phyloP scores from a whole-genome alignment of 2,113 vertebrate genomes.

The Dipodomys ordii region DNA sequence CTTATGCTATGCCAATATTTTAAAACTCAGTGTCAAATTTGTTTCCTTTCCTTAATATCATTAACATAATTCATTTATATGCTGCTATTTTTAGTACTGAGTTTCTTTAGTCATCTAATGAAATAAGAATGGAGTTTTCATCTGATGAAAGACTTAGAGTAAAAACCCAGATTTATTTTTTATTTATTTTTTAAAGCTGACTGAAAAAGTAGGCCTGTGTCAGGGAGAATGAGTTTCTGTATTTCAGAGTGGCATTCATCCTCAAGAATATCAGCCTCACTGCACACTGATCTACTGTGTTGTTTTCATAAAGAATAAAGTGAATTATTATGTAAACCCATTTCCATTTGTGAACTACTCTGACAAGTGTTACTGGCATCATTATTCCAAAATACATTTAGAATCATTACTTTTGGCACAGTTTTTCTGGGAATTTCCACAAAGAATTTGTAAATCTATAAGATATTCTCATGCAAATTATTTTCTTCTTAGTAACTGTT shows the following conservation, averaged over 20 bases:
- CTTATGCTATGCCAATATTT: background rate
- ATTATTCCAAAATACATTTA: constrained; percentile 73
- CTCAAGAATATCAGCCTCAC: constrained; percentile 21
- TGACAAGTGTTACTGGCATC: constrained; percentile 67
- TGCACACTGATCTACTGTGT: constrained; percentile 49
- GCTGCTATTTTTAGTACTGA: background rate
- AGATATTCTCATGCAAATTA: background rate
- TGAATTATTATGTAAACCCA: constrained; percentile 43
- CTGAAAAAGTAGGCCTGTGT: background rate
- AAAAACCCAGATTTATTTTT: background rate
- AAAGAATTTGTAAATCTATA: constrained; percentile 28
- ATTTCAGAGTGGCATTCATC: constrained; percentile 40
- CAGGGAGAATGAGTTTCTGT: background rate
- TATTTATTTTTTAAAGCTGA: background rate
- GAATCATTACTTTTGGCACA: constrained; percentile 34
- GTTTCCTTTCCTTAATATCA: background rate
- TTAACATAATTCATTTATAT: background rate
- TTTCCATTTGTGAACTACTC: constrained; percentile 55
- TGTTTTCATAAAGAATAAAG: constrained; percentile 69
- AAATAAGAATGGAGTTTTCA: background rate
- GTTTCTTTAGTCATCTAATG: background rate
- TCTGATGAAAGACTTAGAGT: background rate
- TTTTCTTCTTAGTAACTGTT: background rate
- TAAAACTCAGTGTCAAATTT: background rate
- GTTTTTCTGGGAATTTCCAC: constrained; percentile 55